Evolutionary conservation across 1,140 invertebrate species (phyloP).

Genomic region (Drosophila suzukii): DNA sequence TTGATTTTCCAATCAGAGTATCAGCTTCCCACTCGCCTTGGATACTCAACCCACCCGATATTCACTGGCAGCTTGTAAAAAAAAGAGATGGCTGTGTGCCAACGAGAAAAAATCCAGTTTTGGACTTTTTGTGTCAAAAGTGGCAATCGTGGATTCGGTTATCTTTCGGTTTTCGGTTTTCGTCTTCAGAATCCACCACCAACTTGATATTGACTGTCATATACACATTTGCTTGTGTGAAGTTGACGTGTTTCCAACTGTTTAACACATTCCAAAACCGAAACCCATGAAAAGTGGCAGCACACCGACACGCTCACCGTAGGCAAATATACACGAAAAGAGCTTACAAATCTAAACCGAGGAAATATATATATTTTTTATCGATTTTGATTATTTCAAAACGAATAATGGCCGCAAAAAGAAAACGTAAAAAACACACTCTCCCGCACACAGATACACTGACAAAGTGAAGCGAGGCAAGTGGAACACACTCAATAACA

Average conservation of each 20-base stretch:
- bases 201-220: constrained; percentile 23
- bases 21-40: neutral
- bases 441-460: constrained; percentile 14
- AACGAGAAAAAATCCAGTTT: constrained; percentile 25
- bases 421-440: constrained; percentile 59
- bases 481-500: constrained; percentile 50
- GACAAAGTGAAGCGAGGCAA: constrained; percentile 19
- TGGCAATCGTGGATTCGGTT: constrained; percentile 11
- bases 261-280: constrained; percentile 55
- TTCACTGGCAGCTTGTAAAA: neutral
- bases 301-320: constrained; percentile 13
- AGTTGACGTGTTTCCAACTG: constrained; percentile 53
- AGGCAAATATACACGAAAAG: constrained; percentile 43
- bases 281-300: constrained; percentile 29
- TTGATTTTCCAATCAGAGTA: neutral
- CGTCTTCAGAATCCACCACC: constrained; percentile 48
- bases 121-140: constrained; percentile 5
- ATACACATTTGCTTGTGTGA: constrained; percentile 26
- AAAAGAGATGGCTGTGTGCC: neutral
- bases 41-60: neutral
- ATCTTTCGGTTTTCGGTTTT: constrained; percentile 30
- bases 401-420: constrained; percentile 70
- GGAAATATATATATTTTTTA: constrained; percentile 66
- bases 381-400: constrained; percentile 83
- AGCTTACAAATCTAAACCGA: constrained; percentile 58